Evolutionary conservation across 2,113 vertebrate species (phyloP).

Genomic region (Crocuta crocuta): DNA sequence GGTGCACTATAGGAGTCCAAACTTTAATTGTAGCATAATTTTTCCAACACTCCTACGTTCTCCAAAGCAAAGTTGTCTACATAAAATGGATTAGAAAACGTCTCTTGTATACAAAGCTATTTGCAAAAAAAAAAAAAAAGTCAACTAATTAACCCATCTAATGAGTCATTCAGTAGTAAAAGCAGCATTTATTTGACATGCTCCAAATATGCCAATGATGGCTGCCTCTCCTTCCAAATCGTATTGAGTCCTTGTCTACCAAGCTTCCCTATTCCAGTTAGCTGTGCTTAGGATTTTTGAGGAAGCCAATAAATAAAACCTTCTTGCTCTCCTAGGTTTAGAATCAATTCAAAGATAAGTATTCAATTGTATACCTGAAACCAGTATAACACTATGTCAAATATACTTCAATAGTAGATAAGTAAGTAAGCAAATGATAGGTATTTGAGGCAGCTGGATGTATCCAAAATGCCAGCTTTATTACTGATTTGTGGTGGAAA

Average conservation of each 20-base stretch:
- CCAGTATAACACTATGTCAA: not conserved
- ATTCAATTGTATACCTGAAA: not conserved
- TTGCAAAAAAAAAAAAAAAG: not conserved
- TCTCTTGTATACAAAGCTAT: not conserved
- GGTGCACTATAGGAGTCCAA: not conserved
- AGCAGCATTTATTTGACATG: constrained; percentile 11
- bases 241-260: not conserved
- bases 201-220: constrained; percentile 32
- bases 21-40: constrained; percentile 19
- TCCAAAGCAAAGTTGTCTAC: constrained; percentile 14
- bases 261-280: not conserved
- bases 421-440: not conserved
- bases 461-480: not conserved
- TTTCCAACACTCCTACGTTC: not conserved
- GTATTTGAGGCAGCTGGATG: not conserved
- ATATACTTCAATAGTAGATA: not conserved
- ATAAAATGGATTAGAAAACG: constrained; percentile 24
- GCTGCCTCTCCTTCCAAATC: not conserved
- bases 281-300: not conserved
- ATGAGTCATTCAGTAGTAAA: constrained; percentile 52
- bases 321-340: not conserved
- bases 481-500: not conserved
- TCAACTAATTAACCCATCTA: constrained; percentile 25
- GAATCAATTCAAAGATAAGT: not conserved
- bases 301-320: not conserved